Base-by-base conservation (phyloP, 2,797 vertebrate species). In the Merluccius polli region DNA sequence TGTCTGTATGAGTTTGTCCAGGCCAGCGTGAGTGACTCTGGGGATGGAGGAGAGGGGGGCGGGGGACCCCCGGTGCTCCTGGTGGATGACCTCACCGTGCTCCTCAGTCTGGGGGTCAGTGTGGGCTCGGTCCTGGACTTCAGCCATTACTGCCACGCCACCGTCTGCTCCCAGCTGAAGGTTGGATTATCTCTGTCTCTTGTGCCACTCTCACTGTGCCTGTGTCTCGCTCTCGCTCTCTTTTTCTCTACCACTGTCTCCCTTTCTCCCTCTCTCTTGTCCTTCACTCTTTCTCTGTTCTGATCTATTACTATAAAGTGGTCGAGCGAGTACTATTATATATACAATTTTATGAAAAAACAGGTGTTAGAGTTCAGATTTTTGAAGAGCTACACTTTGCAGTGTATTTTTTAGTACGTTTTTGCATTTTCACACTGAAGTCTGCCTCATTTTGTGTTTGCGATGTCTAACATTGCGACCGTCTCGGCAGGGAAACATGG, bases 131-230 rank as follows among this genome's bases (percentile, higher is more conserved):
- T 95, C 81, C 83, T 97, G 87, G 96, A 98, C 90, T 97, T 98
- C 85, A 86, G 95, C 77, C 97, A 98, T 82, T 98, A 97, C 91
- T 99, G 97, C 92, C 87, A 92, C 29, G 93, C 90, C 1, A 27
- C 76, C 0, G 84, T 98, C 82, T 97, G 96, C 92, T 89, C 84
- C 11, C 88, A 92, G 84, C 83, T 95, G 4, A 88, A 97, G 97
- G 98, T 94, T 10, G 27, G 84, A 72, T 8, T 59, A n/a, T 59
- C 52, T 38, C 10, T 35, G n/a, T n/a, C n/a, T 41, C 35, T 41
- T 4, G 1, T n/a, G n/a, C n/a, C 38, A 41, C 38, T 13, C 0
- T 63, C 36, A 21, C 4, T 11, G 5, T 18, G 18, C 24, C n/a
- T 7, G n/a, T n/a, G n/a, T 13, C 32, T 6, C 33, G 1, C 13